These are phyloP conservation scores for Sebastes flavidus DNA, from an alignment of 2,797 vertebrate species.

Conservation along the genomic window DNA sequence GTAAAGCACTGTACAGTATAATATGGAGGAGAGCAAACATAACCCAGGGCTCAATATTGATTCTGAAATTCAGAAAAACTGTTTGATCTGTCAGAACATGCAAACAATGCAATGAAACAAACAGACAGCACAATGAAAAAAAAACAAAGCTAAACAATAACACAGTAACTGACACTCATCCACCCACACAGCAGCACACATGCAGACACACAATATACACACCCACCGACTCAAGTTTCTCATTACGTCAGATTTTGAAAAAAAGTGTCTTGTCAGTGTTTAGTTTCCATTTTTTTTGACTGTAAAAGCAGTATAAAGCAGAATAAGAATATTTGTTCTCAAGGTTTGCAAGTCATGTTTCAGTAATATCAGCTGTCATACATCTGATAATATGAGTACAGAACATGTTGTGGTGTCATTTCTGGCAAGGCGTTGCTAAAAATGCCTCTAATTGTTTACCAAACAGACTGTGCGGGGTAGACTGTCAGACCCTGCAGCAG, in stretches of 20 bases:
- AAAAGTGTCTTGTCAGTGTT: not conserved
- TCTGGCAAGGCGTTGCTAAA: not conserved
- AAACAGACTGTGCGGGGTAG: not conserved
- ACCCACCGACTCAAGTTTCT: not conserved
- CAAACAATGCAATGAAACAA: not conserved
- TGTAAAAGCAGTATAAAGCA: not conserved
- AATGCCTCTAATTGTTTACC: not conserved
- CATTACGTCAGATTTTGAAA: not conserved
- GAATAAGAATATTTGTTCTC: not conserved
- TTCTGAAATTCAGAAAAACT: not conserved
- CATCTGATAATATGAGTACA: not conserved
- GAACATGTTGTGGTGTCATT: not conserved
- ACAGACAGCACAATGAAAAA: not conserved
- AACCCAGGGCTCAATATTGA: not conserved
- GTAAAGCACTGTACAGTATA: not conserved
- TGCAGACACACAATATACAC: not conserved
- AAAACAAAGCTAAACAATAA: not conserved
- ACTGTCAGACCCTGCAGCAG: too few relatives aligned
- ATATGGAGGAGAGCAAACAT: not conserved
- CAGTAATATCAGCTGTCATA: not conserved
- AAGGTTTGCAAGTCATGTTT: not conserved
- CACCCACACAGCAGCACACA: conserved; percentile 7
- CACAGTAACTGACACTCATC: conserved; percentile 1
- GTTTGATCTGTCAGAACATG: not conserved
- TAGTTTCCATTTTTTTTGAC: not conserved